Evolutionary conservation across 2,113 vertebrate genomes (phyloP).

Genomic region (Crotalus helleri): DNA sequence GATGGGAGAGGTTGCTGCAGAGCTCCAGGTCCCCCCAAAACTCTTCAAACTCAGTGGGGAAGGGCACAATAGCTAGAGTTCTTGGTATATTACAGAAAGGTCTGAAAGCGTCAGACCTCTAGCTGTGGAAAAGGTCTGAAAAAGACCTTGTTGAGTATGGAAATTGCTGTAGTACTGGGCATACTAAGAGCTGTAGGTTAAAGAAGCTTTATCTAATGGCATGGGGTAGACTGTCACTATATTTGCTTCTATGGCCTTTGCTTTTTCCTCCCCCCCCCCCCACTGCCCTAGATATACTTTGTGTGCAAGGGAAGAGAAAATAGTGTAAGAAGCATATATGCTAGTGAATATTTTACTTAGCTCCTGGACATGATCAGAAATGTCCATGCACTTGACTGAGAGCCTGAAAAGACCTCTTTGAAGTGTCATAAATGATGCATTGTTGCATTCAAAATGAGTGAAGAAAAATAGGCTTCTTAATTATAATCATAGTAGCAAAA

Average conservation of each 20-base stretch:
- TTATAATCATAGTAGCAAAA: background rate
- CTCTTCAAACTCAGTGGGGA: background rate
- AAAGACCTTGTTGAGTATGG: background rate
- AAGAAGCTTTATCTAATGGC: background rate
- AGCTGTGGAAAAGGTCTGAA: background rate
- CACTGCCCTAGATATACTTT: background rate
- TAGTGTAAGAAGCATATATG: background rate
- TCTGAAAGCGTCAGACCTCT: background rate
- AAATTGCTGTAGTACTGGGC: background rate
- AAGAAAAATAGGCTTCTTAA: background rate
- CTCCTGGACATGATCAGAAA: background rate
- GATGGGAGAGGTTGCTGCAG: background rate
- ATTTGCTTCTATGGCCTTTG: background rate
- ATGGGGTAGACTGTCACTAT: background rate
- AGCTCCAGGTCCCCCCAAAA: background rate
- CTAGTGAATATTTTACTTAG: background rate
- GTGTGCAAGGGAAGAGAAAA: background rate
- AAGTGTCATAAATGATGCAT: background rate
- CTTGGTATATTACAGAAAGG: background rate
- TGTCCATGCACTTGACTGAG: background rate
- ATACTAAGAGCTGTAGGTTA: background rate
- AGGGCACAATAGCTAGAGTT: background rate
- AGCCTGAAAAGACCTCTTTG: background rate
- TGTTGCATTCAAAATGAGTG: background rate
- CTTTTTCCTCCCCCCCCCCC: background rate